phyloP scores from a whole-genome alignment of 2,888 invertebrate species.

The Sarcophaga rosellei region DNA sequence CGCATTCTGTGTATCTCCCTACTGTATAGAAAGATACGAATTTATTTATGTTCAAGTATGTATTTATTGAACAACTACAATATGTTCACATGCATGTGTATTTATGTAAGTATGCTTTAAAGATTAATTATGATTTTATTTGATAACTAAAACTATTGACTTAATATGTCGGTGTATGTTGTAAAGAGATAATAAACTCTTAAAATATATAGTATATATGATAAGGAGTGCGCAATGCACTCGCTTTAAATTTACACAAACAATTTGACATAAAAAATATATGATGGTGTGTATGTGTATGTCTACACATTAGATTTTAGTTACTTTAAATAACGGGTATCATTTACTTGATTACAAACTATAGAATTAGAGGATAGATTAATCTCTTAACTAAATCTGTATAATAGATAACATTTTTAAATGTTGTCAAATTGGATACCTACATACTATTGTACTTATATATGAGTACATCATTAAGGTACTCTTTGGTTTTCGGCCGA shows the following conservation, averaged over 20 bases:
- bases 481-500: too few relatives aligned
- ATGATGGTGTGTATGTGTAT: too few relatives aligned
- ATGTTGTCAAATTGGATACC: too few relatives aligned
- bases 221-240: not conserved
- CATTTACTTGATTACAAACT: too few relatives aligned
- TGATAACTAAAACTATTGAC: slow-evolving; percentile 8
- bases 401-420: too few relatives aligned
- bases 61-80: not conserved
- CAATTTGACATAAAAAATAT: not conserved
- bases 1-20: not conserved
- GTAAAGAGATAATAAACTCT: slow-evolving; percentile 27
- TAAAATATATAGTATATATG: not conserved
- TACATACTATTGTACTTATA: too few relatives aligned
- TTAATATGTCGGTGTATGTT: slow-evolving; percentile 11
- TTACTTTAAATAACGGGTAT: too few relatives aligned
- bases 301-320: too few relatives aligned
- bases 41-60: not conserved
- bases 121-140: slow-evolving; percentile 9
- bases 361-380: too few relatives aligned
- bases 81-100: not conserved
- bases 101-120: not conserved
- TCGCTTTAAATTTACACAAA: not conserved
- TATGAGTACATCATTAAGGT: too few relatives aligned
- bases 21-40: not conserved
- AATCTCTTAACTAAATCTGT: too few relatives aligned